Base-by-base conservation (phyloP, 1,140 invertebrate species). In the Venustaconcha ellipsiformis region DNA sequence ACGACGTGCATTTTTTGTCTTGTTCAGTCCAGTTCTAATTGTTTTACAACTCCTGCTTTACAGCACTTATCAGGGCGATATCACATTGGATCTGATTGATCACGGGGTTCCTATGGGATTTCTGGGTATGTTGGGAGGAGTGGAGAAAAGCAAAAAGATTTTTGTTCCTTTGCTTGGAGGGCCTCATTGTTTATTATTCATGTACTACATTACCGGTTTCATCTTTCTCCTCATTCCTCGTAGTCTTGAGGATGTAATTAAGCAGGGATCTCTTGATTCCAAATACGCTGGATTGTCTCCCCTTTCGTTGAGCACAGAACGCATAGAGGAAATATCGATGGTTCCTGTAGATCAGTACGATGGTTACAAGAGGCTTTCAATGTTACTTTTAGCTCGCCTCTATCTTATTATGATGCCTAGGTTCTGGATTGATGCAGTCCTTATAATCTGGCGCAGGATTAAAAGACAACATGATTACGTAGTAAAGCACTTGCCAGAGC, bases 91-190 rank as follows among this genome's bases (percentile, higher is more conserved):
- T 17, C 67, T 76, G 18, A 23, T 76, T 20, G 59, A 76, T 14
- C 74, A 76, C 58, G 59, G 60, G 14, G 57, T 48, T 63, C 74
- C 74, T 17, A 56, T 76, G 57, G 74, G 68, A 37, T 76, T 70
- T 70, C 57, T 76, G 30, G 65, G 67, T 1, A 63, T 76, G 55
- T 57, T 76, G 14, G 74, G 37, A n/a, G 74, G 74, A 8, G 58
- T 76, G 57, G 60, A 76, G 55, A 70, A 76, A 37, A 76, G 74
- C 57, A 63, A 55, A 37, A 57, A 70, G 13, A 23, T 70, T 11
- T 76, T 76, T 57, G n/a, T 70, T 8, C 74, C 74, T 23, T 23
- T 48, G 17, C 58, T 76, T 14, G 74, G 68, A 12, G 74, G 74
- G 18, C 74, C 74, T 13, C 56, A 62, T 17, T 14, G 14, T 65